Evolutionary conservation across 2,888 invertebrate species (phyloP).

Genomic region (Lottia scabra): DNA sequence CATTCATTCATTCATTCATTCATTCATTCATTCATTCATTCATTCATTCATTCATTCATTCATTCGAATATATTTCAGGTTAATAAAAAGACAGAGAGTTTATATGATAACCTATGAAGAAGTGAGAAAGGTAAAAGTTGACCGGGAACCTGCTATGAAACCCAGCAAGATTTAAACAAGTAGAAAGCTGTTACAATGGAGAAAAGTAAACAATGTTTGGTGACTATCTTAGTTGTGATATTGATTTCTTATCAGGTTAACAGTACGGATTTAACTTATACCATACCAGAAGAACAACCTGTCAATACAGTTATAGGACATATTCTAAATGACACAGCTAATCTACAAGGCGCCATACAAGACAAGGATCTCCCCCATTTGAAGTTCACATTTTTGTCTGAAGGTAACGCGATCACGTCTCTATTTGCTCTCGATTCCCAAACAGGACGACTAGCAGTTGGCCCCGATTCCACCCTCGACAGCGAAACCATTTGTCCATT

Average conservation of each 20-base stretch:
- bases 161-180: no score
- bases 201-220: background rate
- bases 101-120: no score
- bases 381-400: slow-evolving; percentile 47
- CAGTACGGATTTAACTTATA: slow-evolving; percentile 13
- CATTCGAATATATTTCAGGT: no score
- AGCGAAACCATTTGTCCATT: slow-evolving; percentile 51
- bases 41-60: no score
- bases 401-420: slow-evolving; percentile 35
- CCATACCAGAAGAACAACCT: slow-evolving; percentile 27
- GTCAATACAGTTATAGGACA: slow-evolving; percentile 42
- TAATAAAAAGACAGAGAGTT: no score
- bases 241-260: background rate
- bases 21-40: no score
- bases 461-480: slow-evolving; percentile 38
- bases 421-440: slow-evolving; percentile 47
- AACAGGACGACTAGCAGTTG: slow-evolving; percentile 43
- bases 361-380: slow-evolving; percentile 38
- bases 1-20: no score
- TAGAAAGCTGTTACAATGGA: no score
- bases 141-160: no score
- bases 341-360: slow-evolving; percentile 36
- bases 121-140: no score
- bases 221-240: background rate
- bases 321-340: slow-evolving; percentile 43